phyloP scores from a whole-genome alignment of 2,113 vertebrate species.

The Seriola aureovittata region DNA sequence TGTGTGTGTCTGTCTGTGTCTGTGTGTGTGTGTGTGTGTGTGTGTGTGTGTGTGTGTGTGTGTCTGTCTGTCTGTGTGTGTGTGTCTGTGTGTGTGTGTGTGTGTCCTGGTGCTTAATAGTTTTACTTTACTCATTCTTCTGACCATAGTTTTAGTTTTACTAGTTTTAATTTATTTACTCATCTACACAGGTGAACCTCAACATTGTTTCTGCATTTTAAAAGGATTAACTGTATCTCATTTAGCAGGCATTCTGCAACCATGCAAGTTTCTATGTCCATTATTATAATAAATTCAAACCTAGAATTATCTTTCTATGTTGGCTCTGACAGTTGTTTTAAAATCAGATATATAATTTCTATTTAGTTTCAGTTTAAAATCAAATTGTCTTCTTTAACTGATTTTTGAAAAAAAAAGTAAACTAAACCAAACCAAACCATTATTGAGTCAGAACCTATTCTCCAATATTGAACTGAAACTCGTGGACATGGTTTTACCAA shows the following conservation, averaged over 20 bases:
- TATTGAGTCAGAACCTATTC: neutral
- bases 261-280: neutral
- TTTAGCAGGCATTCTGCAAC: neutral
- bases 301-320: too few relatives aligned
- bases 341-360: neutral
- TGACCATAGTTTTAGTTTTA: neutral
- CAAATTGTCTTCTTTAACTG: neutral
- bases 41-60: neutral
- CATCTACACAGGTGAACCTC: neutral
- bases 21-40: neutral
- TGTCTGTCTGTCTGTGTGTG: too few relatives aligned
- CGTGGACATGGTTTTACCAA: neutral
- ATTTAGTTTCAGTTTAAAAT: neutral
- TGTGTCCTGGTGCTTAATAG: constrained; percentile 10
- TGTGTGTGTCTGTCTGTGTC: too few relatives aligned
- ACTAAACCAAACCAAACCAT: neutral
- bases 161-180: neutral
- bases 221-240: too few relatives aligned
- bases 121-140: neutral
- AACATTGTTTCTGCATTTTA: too few relatives aligned
- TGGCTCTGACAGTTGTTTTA: neutral
- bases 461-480: neutral
- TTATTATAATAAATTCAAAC: neutral
- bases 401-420: neutral
- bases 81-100: neutral